phyloP scores from a whole-genome alignment of 2,888 invertebrate species.

The Frankliniella fusca region DNA sequence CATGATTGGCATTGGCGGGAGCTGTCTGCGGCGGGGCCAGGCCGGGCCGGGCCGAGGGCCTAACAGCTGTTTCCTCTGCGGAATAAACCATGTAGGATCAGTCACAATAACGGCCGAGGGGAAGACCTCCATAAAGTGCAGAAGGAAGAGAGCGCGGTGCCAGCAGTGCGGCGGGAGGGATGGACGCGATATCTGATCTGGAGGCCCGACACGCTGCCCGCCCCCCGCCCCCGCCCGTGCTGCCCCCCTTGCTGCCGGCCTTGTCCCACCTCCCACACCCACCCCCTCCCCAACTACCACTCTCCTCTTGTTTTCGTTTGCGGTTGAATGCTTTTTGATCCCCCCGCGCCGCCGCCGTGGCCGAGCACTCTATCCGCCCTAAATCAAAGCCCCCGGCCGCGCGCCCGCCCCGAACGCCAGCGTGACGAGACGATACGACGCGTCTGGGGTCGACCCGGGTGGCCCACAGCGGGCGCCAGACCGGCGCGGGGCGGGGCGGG shows the following conservation, averaged over 20 bases:
- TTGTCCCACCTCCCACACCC: not conserved
- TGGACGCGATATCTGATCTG: not conserved
- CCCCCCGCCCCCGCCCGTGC: not conserved
- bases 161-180: not conserved
- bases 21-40: no score
- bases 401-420: not conserved
- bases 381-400: constrained; percentile 14
- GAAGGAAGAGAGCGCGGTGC: not conserved
- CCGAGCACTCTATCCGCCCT: constrained; percentile 8
- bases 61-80: constrained; percentile 19
- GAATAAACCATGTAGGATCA: constrained; percentile 24
- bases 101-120: constrained; percentile 11
- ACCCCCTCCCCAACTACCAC: not conserved
- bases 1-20: no score
- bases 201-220: not conserved
- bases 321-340: constrained; percentile 19
- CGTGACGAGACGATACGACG: not conserved
- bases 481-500: no score
- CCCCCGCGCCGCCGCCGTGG: not conserved
- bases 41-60: not conserved
- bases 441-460: not conserved
- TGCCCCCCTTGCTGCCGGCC: not conserved
- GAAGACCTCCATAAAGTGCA: not conserved
- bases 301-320: constrained; percentile 10
- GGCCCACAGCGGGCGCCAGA: no score